These are phyloP conservation scores for Drosophila ohnishii DNA, from an alignment of 1,140 invertebrate genomes.

Conservation along the genomic window DNA sequence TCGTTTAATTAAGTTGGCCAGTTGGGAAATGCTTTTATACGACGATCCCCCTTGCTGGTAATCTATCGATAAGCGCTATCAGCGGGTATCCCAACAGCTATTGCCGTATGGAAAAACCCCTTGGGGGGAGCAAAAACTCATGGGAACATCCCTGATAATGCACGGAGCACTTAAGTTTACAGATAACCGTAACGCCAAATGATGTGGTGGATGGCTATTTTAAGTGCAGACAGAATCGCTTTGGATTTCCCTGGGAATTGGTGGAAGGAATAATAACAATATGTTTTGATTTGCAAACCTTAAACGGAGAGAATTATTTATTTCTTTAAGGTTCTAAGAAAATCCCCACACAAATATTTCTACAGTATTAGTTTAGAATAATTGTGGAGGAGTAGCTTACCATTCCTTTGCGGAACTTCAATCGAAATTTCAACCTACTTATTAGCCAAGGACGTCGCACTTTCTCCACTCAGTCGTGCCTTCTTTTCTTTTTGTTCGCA, in stretches of 20 bases:
- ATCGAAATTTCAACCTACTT: background rate
- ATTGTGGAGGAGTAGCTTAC: background rate
- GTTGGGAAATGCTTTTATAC: constrained; percentile 14
- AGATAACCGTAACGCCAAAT: constrained; percentile 7
- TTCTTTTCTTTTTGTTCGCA: constrained; percentile 21
- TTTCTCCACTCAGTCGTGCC: background rate
- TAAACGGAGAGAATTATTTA: background rate
- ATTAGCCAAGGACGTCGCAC: constrained; percentile 4
- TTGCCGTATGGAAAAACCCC: constrained; percentile 10
- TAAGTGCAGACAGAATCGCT: background rate
- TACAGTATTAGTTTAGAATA: no score
- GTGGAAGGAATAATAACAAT: background rate
- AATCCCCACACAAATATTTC: background rate
- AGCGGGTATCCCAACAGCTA: constrained; percentile 12
- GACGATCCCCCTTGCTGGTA: background rate
- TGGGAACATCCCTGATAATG: constrained; percentile 19
- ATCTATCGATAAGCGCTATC: constrained; percentile 32
- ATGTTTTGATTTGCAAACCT: background rate
- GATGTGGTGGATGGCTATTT: background rate
- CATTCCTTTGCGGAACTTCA: background rate
- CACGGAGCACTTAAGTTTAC: background rate
- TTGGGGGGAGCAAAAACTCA: background rate
- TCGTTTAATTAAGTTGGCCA: background rate
- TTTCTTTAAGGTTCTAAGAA: background rate
- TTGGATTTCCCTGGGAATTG: background rate